Base-by-base conservation (phyloP, 1,140 invertebrate genomes). In the Penaeus vannamei region DNA sequence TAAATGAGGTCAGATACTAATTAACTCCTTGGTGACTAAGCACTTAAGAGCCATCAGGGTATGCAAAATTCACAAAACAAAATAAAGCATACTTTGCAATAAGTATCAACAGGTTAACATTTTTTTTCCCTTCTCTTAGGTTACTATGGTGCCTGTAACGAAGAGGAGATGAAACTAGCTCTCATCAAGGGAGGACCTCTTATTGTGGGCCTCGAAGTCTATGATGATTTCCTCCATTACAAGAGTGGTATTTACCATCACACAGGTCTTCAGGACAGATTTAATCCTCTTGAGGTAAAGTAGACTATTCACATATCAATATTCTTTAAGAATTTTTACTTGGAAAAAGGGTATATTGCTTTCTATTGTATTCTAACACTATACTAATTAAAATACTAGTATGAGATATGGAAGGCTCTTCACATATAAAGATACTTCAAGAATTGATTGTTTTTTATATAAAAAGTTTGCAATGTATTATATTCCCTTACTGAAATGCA, bases 131-230 rank as follows among this genome's bases (percentile, higher is more conserved):
- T 32, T 17, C 46, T 36, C 46, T 94, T 94, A 76, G 92, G 92
- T 46, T 92, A 92, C 82, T 92, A 92, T 86, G 92, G 92, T 19
- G 92, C 92, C 12, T 94, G 94, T 90, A 95, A 94, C 91, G 94
- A 95, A 92, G 92, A 93, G 42, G 72, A 93, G 29, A 94, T 95
- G 94, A 93, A 92, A 89, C 80, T 93, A 32, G 93, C 93, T 53
- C 90, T 95, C 59, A 93, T 94, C 19, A 91, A 94, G 20, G 93
- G 94, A 88, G 94, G 95, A 22, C 95, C 95, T 8, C 89, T 95
- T 12, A 92, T 94, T 17, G 93, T 95, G 2, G 93, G 93, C 3
- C 94, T 95, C 91, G 92, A 94, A 90, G 94, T 95, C 92, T 93
- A 93, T 85, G 83, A 90, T 36, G 93, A 94, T 86, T 95, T 95